Evolutionary conservation across 2,113 vertebrate species (phyloP), one percentile per base, ranked within the genome.

Genomic region (Carettochelys insculpta): DNA sequence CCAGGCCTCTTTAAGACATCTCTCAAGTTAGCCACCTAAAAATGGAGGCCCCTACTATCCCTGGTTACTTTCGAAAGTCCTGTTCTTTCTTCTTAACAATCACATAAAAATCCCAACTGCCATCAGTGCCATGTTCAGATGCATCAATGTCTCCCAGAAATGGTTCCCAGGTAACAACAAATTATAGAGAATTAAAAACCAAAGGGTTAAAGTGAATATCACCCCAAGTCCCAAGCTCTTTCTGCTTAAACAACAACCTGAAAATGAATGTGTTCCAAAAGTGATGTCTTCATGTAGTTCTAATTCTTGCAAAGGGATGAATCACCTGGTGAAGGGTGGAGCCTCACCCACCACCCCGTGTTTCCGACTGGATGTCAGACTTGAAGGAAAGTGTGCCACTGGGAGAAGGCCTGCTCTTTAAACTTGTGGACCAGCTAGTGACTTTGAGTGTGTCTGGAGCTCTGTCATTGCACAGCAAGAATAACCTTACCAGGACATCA

Each of bases 241-340:
- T 90, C 58, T 93, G 31, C 76, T 83, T 95, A 92, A 91, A 41
- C 86, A 89, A 94, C 95, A 84, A 90, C 93, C 96, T 96, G 89
- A 92, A 92, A 92, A 92, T 93, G 92, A 91, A 29, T 96, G 38
- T 95, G 79, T 96, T 93, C 93, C 94, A 96, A 94, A 89, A 95
- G 95, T 95, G 88, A 95, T 97, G 73, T 96, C 96, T 95, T 94
- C 94, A 96, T 96, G 89, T 95, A 96, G 96, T 91, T 97, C 96
- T 96, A 96, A 96, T 97, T 96, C 96, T 97, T 97, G 94, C 94
- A 87, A 96, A 97, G 95, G 95, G 94, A 94, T 0, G 94, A 97
- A 97, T 96, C 96, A 96, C 95, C 96, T 92, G 95, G 94, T 96
- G 96, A 95, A 96, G 96, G 96, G 96, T 97, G 96, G 96, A 97